These are phyloP conservation scores for Thaumatotibia leucotreta DNA, from an alignment of 1,140 invertebrate species.

Conservation along the genomic window DNA sequence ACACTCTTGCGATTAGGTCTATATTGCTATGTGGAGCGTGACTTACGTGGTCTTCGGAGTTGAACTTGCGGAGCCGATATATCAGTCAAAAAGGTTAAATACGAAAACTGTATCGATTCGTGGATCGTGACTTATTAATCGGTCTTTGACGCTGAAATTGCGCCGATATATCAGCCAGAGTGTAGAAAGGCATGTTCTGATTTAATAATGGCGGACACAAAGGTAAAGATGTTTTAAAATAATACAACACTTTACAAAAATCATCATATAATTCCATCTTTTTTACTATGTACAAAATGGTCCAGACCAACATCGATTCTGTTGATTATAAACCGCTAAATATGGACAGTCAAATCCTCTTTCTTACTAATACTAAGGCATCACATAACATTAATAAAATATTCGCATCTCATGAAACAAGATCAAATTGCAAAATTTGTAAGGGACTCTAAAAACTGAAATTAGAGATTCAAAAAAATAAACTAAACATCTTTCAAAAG, in stretches of 20 bases:
- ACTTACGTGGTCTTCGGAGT: too few species aligned
- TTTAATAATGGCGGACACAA: too few species aligned
- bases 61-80: too few species aligned
- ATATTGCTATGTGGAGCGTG: too few species aligned
- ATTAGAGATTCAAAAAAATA: slow-evolving; percentile 13
- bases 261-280: neutral
- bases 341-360: slow-evolving; percentile 8
- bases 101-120: too few species aligned
- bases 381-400: slow-evolving; percentile 11
- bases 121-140: too few species aligned
- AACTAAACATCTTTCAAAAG: neutral
- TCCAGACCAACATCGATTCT: neutral
- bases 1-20: too few species aligned
- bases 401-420: slow-evolving; percentile 2
- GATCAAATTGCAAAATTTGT: slow-evolving; percentile 5
- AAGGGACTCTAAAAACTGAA: neutral
- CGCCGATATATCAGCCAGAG: too few species aligned
- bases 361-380: slow-evolving; percentile 1
- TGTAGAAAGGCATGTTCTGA: too few species aligned
- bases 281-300: slow-evolving; percentile 5
- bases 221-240: too few species aligned
- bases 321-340: neutral
- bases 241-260: slow-evolving; percentile 9
- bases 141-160: too few species aligned
- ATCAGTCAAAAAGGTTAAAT: too few species aligned